phyloP scores from a whole-genome alignment of 2,888 invertebrate species.

The Mythimna loreyi region DNA sequence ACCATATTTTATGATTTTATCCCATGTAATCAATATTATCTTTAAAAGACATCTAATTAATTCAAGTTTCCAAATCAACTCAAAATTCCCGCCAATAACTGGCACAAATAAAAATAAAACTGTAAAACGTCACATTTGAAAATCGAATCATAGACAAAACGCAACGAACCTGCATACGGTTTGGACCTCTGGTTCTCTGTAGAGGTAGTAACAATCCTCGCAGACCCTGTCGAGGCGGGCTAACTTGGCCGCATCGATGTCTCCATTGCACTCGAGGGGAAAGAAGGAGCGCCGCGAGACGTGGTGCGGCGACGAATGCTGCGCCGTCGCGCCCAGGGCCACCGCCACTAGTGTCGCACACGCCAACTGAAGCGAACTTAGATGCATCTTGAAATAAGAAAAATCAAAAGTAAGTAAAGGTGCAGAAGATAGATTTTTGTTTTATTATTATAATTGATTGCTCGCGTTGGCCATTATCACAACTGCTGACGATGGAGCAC shows the following conservation, averaged over 20 bases:
- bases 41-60: constrained; percentile 1
- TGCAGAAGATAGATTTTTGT: not conserved
- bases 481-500: too few relatives aligned
- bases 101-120: constrained; percentile 47
- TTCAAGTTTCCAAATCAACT: constrained; percentile 39
- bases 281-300: constrained; percentile 97
- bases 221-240: constrained; percentile 97
- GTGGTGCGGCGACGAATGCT: constrained; percentile 92
- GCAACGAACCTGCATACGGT: constrained; percentile 94
- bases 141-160: constrained; percentile 12
- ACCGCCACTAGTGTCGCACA: constrained; percentile 79
- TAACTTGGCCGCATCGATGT: constrained; percentile 97
- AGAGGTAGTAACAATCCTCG: constrained; percentile 97
- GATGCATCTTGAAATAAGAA: constrained; percentile 86
- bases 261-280: constrained; percentile 97
- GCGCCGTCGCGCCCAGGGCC: constrained; percentile 71
- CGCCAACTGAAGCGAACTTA: constrained; percentile 87
- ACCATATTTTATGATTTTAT: constrained; percentile 2
- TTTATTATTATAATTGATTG: too few relatives aligned
- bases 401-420: not conserved
- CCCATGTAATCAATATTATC: constrained; percentile 14
- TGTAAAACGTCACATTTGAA: constrained; percentile 71
- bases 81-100: constrained; percentile 46
- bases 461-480: too few relatives aligned
- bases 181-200: constrained; percentile 96